Evolutionary conservation across 1,140 invertebrate genomes (phyloP).

Genomic region (Caerostris extrusa): DNA sequence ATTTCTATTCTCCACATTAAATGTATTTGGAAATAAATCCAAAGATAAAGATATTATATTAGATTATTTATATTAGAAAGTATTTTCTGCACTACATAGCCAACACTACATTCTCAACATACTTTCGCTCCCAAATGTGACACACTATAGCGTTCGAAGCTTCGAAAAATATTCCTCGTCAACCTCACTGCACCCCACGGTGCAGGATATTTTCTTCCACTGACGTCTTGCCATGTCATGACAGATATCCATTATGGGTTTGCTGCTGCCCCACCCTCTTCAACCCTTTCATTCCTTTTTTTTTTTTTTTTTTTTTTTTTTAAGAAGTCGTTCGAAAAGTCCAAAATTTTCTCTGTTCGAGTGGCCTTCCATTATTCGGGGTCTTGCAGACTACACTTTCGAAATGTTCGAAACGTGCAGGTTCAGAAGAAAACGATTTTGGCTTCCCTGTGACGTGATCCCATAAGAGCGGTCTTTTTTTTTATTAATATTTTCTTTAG

Average conservation of each 20-base stretch:
- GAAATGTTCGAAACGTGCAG: neutral
- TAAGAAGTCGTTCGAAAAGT: neutral
- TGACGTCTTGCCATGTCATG: neutral
- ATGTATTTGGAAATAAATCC: no score
- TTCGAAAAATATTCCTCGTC: conserved; percentile 12
- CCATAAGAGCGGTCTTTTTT: neutral
- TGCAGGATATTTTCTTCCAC: neutral
- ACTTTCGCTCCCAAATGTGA: neutral
- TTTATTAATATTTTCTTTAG: neutral
- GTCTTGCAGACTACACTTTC: neutral
- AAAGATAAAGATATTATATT: no score
- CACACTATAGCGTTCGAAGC: neutral
- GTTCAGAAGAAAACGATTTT: neutral
- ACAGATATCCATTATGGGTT: neutral
- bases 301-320: no score
- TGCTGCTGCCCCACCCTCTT: neutral
- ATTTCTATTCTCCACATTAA: no score
- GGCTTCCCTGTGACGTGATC: neutral
- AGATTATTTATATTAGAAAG: no score
- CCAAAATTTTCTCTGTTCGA: neutral
- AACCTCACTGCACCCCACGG: neutral
- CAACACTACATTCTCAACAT: neutral
- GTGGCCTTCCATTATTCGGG: neutral
- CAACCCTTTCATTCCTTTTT: no score
- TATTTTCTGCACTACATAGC: neutral